phyloP scores from a whole-genome alignment of 2,888 invertebrate species.

The Oscheius onirici region DNA sequence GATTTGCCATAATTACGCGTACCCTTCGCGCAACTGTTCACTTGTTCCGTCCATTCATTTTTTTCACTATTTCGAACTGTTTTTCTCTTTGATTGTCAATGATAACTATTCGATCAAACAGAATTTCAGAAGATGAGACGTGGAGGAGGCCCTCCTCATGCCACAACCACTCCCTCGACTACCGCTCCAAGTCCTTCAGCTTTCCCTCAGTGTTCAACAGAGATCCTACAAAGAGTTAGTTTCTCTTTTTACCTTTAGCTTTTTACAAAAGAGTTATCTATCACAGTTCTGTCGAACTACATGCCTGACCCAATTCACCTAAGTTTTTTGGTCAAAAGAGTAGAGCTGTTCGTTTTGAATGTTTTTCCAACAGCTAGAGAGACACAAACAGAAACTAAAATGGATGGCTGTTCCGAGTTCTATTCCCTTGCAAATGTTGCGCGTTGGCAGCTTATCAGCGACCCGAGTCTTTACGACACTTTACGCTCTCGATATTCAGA shows the following conservation, averaged over 20 bases:
- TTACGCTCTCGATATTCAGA: conserved; percentile 23
- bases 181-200: neutral
- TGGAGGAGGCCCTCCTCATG: conserved; percentile 11
- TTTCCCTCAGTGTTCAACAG: conserved; percentile 29
- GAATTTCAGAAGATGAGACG: neutral
- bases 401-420: too few relatives aligned
- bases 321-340: too few relatives aligned
- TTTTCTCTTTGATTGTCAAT: too few relatives aligned
- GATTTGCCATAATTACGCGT: neutral
- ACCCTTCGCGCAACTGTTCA: neutral
- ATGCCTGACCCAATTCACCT: too few relatives aligned
- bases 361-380: too few relatives aligned
- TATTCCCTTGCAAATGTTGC: too few relatives aligned
- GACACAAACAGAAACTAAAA: too few relatives aligned
- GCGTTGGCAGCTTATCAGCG: too few relatives aligned
- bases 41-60: neutral
- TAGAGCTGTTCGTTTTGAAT: too few relatives aligned
- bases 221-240: conserved; percentile 18
- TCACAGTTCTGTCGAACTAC: too few relatives aligned
- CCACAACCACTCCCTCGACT: neutral
- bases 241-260: neutral
- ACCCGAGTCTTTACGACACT: neutral
- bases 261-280: too few relatives aligned
- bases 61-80: neutral
- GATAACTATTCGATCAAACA: too few relatives aligned